Evolutionary conservation across 2,113 vertebrate genomes (phyloP).

Genomic region (Globicephala melas): DNA sequence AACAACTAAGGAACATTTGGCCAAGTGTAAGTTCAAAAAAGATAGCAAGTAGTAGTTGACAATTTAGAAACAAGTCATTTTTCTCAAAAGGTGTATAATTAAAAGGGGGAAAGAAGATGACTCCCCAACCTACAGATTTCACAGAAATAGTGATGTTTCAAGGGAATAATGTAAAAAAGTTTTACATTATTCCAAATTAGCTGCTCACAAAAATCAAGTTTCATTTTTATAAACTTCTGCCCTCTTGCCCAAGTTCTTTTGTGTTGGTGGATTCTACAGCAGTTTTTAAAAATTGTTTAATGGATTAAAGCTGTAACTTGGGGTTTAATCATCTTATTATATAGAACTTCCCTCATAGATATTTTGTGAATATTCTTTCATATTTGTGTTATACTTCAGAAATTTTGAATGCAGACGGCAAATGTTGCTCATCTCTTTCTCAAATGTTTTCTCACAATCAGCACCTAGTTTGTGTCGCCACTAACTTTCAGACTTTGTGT

Average conservation of each 20-base stretch:
- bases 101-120: background rate
- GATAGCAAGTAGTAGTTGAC: background rate
- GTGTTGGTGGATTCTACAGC: background rate
- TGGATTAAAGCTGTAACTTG: background rate
- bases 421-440: background rate
- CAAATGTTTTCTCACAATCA: background rate
- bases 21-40: background rate
- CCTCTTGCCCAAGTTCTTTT: background rate
- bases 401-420: background rate
- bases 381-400: background rate
- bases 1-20: background rate
- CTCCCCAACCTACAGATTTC: background rate
- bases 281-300: background rate
- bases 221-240: background rate
- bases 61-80: background rate
- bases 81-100: background rate
- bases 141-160: background rate
- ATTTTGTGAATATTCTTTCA: background rate
- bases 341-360: background rate
- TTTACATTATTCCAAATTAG: background rate
- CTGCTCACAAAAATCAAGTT: background rate
- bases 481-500: background rate
- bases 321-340: background rate
- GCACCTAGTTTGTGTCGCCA: background rate
- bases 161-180: background rate